Base-by-base conservation (phyloP, 2,797 vertebrate genomes). In the Oryzias dopingdopingensis region DNA sequence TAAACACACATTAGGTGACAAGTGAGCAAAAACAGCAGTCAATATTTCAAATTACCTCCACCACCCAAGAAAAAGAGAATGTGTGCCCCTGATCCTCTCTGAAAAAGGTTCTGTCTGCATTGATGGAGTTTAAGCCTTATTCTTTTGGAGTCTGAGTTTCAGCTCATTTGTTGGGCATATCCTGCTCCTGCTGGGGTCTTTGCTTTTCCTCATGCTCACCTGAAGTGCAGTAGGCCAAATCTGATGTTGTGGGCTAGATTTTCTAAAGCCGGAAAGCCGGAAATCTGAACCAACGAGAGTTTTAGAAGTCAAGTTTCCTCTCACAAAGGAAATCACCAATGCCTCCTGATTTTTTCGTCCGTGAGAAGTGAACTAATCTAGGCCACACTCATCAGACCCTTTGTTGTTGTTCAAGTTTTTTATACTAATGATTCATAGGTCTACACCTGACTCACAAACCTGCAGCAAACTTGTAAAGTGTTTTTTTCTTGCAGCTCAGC, bases 351-450 rank as follows among this genome's bases (percentile, higher is more conserved):
- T 76, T 79, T 73, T 70, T 48, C 65, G 56, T 20, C 45, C 59
- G 52, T 51, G 49, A 62, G 77, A 71, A 69, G 59, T 71, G 67
- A 85, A 50, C 52, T 71, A 65, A 83, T 80, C 45, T 88, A 68
- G 81, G 79, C 79, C 75, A 77, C 60, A 52, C 64, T 51, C 48
- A 74, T 60, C 32, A 64, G 51, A 69, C 48, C 29, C 70, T 70
- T 76, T 68, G 51, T 37, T 32, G 8, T 32, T 37, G 32, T 56
- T 54, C 55, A 54, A 62, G 79, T 60, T 77, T 82, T 84, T 75
- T 72, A 55, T 45, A 54, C 41, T 50, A 72, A 76, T 79, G 61
- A 74, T 63, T 61, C 26, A 64, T 22, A 14, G 32, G 51, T 56
- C 49, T 29, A 63, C 52, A 57, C 58, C 60, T 65, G 55, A 32